These are phyloP conservation scores for Spinus olivaceus DNA, from an alignment of 2,797 vertebrate genomes.

Conservation along the genomic window DNA sequence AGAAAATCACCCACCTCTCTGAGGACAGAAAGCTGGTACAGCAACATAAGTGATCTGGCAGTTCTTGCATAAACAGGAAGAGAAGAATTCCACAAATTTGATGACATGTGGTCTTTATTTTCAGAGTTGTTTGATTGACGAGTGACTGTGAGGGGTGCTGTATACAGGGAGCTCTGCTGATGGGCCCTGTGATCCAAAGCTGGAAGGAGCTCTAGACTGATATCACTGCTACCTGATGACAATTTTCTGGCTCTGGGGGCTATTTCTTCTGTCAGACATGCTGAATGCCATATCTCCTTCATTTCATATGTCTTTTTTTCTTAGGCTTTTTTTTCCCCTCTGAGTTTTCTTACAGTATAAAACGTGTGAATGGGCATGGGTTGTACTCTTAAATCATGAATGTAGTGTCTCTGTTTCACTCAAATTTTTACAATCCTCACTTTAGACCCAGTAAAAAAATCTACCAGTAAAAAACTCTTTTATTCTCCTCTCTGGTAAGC, in stretches of 20 bases:
- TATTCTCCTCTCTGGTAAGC: background rate
- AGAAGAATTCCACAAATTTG: conserved; percentile 55
- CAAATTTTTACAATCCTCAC: background rate
- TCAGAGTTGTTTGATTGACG: conserved; percentile 58
- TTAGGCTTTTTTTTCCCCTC: background rate
- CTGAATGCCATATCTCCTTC: conserved; percentile 42
- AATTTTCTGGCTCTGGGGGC: conserved; percentile 61
- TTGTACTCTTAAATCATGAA: conserved; percentile 50
- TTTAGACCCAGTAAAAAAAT: background rate
- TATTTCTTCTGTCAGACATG: conserved; percentile 61
- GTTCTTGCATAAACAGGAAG: conserved; percentile 60
- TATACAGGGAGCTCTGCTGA: conserved; percentile 48
- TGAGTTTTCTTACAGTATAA: conserved; percentile 39
- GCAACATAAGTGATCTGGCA: conserved; percentile 60
- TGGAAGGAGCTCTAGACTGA: conserved; percentile 56
- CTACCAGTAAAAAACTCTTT: background rate
- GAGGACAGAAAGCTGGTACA: conserved; percentile 32
- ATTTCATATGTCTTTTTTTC: conserved; percentile 31
- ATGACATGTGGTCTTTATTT: conserved; percentile 68
- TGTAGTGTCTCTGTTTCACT: conserved; percentile 17
- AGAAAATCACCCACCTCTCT: background rate
- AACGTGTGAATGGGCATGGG: conserved; percentile 25
- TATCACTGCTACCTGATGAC: conserved; percentile 61
- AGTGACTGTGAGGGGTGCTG: conserved; percentile 58
- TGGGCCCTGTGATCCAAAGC: conserved; percentile 50